Evolutionary conservation across 2,797 vertebrate species (phyloP).

Genomic region (Lophius americanus): DNA sequence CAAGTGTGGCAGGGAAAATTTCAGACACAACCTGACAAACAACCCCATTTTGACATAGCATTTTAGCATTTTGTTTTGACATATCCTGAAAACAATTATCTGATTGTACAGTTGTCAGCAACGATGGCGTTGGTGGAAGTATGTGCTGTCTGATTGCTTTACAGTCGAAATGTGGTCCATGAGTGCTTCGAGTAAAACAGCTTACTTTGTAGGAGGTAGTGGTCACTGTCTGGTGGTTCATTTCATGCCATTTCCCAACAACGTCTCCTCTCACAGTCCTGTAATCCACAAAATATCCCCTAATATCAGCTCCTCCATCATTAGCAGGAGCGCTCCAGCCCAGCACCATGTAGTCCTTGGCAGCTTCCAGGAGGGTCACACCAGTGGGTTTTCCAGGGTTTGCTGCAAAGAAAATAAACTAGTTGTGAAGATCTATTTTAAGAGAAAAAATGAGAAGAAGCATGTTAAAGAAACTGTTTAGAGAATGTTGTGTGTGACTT

Average conservation of each 20-base stretch:
- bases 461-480: neutral
- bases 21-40: too few relatives aligned
- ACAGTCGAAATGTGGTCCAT: neutral
- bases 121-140: too few relatives aligned
- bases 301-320: slow-evolving; percentile 89
- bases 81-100: too few relatives aligned
- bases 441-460: neutral
- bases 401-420: slow-evolving; percentile 73
- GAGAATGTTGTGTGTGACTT: neutral
- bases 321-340: slow-evolving; percentile 87
- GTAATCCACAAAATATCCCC: slow-evolving; percentile 95
- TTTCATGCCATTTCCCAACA: slow-evolving; percentile 90
- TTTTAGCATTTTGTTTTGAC: too few relatives aligned
- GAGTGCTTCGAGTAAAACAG: neutral
- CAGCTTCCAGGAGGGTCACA: slow-evolving; percentile 88
- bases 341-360: slow-evolving; percentile 91
- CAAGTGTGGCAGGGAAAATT: too few relatives aligned
- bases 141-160: too few relatives aligned
- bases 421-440: slow-evolving; percentile 6
- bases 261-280: slow-evolving; percentile 86
- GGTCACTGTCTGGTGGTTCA: slow-evolving; percentile 88
- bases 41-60: too few relatives aligned
- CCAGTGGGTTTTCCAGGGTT: slow-evolving; percentile 83
- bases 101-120: too few relatives aligned
- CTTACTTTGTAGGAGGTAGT: slow-evolving; percentile 91